phyloP scores from a whole-genome alignment of 1,140 invertebrate species.

The Carposina sasakii region DNA sequence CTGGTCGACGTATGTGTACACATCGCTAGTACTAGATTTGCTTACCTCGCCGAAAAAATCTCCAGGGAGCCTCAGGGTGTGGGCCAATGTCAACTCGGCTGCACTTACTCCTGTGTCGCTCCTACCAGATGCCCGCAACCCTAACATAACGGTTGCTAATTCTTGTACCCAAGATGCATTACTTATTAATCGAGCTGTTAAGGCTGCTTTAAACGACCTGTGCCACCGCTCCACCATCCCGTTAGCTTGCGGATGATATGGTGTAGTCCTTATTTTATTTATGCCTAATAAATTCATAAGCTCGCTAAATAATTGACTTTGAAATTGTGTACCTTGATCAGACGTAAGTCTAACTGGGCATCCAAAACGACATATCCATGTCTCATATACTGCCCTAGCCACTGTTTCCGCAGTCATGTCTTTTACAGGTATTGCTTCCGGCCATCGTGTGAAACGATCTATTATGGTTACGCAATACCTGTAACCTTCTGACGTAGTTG shows the following conservation, averaged over 20 bases:
- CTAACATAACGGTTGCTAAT: conserved; percentile 45
- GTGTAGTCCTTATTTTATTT: conserved; percentile 37
- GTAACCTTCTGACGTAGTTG: conserved; percentile 31
- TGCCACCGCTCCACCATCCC: conserved; percentile 53
- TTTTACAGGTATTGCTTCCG: conserved; percentile 57
- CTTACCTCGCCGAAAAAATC: conserved; percentile 21
- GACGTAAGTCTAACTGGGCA: conserved; percentile 34
- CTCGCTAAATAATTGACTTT: conserved; percentile 34
- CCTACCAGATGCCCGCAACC: conserved; percentile 21
- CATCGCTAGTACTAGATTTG: not conserved
- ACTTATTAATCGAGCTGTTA: conserved; percentile 21
- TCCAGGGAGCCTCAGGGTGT: conserved; percentile 20
- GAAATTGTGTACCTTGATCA: conserved; percentile 54
- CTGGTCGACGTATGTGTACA: not conserved
- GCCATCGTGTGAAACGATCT: conserved; percentile 64
- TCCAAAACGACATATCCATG: conserved; percentile 41
- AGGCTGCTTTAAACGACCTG: conserved; percentile 48
- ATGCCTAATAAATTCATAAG: conserved; percentile 28
- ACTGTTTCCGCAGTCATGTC: conserved; percentile 46
- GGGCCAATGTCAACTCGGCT: conserved; percentile 26
- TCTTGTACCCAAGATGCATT: conserved; percentile 28
- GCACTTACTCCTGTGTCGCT: conserved; percentile 27
- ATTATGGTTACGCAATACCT: conserved; percentile 59
- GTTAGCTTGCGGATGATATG: conserved; percentile 54
- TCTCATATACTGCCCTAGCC: conserved; percentile 17